A percentile compares a stretch with the other conserved stretches of the same genome.
phyloP scores from a whole-genome alignment of 1,140 invertebrate genomes.

The Sycophaga agraensis region DNA sequence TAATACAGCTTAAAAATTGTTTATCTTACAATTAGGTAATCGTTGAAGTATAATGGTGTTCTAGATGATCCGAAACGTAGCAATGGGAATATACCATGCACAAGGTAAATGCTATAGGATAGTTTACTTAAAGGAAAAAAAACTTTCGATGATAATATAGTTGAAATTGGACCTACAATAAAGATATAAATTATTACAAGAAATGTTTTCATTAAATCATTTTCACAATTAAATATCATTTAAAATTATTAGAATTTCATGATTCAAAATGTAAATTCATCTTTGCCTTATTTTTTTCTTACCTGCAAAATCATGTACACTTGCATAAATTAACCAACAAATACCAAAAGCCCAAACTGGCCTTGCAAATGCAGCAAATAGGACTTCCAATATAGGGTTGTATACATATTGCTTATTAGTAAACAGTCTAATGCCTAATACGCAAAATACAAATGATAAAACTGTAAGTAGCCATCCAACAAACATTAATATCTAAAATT shows the following conservation, averaged over 20 bases:
- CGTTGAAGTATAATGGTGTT: constrained; percentile 9
- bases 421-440: constrained; percentile 9
- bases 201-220: background rate
- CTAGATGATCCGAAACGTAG: constrained; percentile 5
- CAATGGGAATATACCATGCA: constrained; percentile 47
- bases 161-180: constrained; percentile 56
- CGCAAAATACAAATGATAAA: constrained; percentile 9
- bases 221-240: background rate
- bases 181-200: background rate
- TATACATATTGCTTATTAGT: constrained; percentile 13
- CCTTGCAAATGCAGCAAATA: constrained; percentile 47
- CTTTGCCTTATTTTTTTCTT: background rate
- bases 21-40: background rate
- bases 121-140: constrained; percentile 61
- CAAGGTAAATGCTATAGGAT: constrained; percentile 63
- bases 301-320: constrained; percentile 42
- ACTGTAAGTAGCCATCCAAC: constrained; percentile 8
- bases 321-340: constrained; percentile 57
- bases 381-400: constrained; percentile 43
- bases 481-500: background rate
- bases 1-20: no score
- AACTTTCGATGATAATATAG: constrained; percentile 58
- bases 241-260: background rate
- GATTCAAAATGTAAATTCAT: no score
- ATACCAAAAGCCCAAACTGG: constrained; percentile 51